Evolutionary conservation across 2,113 vertebrate genomes (phyloP), one percentile per base, ranked within the genome.

Genomic region (Percina caprodes): DNA sequence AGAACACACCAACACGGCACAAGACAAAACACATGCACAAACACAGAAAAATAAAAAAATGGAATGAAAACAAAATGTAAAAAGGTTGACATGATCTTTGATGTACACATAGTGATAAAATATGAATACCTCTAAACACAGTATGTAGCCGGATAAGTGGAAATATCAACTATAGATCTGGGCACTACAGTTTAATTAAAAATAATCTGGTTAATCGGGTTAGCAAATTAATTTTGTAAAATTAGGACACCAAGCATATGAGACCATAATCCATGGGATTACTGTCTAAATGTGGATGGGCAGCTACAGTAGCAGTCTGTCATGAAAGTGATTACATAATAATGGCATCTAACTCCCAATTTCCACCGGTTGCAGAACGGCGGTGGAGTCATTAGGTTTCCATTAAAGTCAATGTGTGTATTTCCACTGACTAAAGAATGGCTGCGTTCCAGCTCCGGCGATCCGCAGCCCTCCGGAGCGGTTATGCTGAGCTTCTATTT

Each of bases 11-110:
- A 74, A 86, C 88, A 89, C 84, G 77, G 69, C 88, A 94, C 85
- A 42, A 89, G 90, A 89, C 83, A 92, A 92, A 96, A 97, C 95
- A 98, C 97, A 97, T 96, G 96, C 97, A 96, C 95, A 95, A 90
- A 93, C 88, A 96, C 55, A 96, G 94, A 91, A 85, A 95, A 95
- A 97, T 77, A 88, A 92, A 91, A 91, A 88, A 94, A 96, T 93
- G 92, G 81, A 93, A 95, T 94, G 94, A 89, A 96, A 94, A 94
- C 67, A 80, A 93, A 96, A 91, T 92, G 89, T 61, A 69, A 94
- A 94, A 93, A 82, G 86, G 80, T 52, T 82, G 82, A 74, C 63
- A 89, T 75, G 81, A 66, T 79, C 69, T 84, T 71, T 71, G 61
- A 75, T 77, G 55, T 55, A 71, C 58, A 75, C 42, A 82, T 74